A percentile compares a stretch with the other conserved stretches of the same genome.
Evolutionary conservation across 2,113 vertebrate genomes (phyloP).

Genomic region (Thermophis baileyi): DNA sequence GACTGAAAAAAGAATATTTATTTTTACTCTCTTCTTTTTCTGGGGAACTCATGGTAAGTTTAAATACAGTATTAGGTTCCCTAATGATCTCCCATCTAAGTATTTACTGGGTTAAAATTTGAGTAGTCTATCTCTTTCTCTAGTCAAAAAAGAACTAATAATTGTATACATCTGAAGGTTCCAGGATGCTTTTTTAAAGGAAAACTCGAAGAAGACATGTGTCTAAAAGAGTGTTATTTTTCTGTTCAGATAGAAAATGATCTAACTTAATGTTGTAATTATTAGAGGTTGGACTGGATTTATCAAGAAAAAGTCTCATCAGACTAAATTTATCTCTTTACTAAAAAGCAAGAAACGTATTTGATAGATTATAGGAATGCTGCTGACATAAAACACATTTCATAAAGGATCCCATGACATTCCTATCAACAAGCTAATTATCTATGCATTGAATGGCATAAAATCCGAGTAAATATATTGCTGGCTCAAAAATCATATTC

Average conservation of each 20-base stretch:
- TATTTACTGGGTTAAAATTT: not conserved
- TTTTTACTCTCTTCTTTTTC: not conserved
- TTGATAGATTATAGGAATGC: not conserved
- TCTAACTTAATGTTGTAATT: not conserved
- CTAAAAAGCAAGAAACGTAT: no score
- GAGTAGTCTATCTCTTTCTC: not conserved
- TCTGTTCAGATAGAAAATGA: not conserved
- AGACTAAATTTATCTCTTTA: not conserved
- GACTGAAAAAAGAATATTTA: not conserved
- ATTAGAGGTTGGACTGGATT: not conserved
- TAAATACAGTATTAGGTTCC: not conserved
- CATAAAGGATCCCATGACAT: not conserved
- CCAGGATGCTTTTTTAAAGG: not conserved
- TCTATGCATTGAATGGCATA: not conserved
- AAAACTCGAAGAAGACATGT: not conserved
- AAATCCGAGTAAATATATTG: not conserved
- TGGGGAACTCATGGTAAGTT: not conserved
- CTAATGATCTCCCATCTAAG: not conserved
- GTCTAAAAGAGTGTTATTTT: not conserved
- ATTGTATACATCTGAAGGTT: not conserved
- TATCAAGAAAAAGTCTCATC: not conserved
- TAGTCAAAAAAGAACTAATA: not conserved
- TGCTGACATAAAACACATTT: not conserved
- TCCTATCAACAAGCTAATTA: not conserved
- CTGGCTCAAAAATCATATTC: not conserved